These are phyloP conservation scores for Dolichotis patagonum DNA, from an alignment of 2,113 vertebrate genomes.

Conservation along the genomic window DNA sequence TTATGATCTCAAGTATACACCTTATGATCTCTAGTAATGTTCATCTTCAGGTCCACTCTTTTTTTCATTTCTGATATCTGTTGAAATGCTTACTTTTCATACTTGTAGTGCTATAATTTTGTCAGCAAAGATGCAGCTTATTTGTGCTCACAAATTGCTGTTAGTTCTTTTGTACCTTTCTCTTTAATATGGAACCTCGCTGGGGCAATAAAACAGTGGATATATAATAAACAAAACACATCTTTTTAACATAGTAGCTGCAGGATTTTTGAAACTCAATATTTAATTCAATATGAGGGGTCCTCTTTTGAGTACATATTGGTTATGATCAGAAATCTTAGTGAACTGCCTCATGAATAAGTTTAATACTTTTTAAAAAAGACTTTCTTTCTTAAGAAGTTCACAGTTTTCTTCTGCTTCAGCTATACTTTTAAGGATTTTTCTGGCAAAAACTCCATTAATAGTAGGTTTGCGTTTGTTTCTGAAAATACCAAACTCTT, in stretches of 20 bases:
- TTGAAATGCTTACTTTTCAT: background rate
- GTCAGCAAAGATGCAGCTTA: background rate
- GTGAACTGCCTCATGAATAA: background rate
- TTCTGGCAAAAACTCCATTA: background rate
- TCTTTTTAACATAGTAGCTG: background rate
- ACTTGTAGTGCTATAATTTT: background rate
- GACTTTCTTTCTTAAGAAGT: slow-evolving; percentile 17
- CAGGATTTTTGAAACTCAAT: background rate
- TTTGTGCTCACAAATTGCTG: background rate
- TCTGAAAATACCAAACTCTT: background rate
- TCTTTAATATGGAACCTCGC: background rate
- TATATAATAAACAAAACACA: background rate
- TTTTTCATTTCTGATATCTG: slow-evolving; percentile 4
- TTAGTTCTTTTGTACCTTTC: background rate
- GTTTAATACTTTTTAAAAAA: slow-evolving; percentile 10
- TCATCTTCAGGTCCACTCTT: background rate
- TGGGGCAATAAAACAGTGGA: background rate
- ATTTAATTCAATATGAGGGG: background rate
- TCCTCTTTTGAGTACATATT: slow-evolving; percentile 12
- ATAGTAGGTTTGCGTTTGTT: background rate
- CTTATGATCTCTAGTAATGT: background rate
- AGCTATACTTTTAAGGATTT: background rate
- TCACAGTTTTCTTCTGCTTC: background rate
- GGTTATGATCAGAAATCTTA: background rate
- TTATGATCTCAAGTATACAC: background rate